phyloP scores from a whole-genome alignment of 2,888 invertebrate species.

The Agrypnus murinus region DNA sequence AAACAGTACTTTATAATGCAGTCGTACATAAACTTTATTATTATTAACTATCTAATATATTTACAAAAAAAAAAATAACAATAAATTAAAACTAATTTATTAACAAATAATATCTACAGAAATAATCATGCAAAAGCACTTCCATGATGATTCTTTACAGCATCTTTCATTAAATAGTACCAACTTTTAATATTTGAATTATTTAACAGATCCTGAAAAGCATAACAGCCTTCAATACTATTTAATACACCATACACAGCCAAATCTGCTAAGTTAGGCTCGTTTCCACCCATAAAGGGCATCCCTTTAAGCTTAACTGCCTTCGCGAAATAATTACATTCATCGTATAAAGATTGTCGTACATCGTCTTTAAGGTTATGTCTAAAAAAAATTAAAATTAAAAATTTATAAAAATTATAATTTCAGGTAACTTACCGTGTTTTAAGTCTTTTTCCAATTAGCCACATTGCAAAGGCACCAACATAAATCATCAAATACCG shows the following conservation, averaged over 20 bases:
- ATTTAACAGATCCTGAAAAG: slow-evolving; percentile 86
- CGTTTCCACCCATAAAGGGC: slow-evolving; percentile 88
- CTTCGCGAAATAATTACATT: slow-evolving; percentile 86
- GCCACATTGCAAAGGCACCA: slow-evolving; percentile 95
- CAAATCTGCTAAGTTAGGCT: slow-evolving; percentile 94
- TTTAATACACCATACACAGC: slow-evolving; percentile 92
- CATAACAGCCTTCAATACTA: slow-evolving; percentile 94
- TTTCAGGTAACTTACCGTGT: slow-evolving; percentile 74
- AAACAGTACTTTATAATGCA: too few relatives aligned
- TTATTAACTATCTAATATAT: too few relatives aligned
- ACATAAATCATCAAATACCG: slow-evolving; percentile 90
- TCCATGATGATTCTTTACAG: slow-evolving; percentile 77
- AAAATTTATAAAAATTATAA: background rate
- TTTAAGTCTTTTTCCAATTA: slow-evolving; percentile 91
- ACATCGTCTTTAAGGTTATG: slow-evolving; percentile 92
- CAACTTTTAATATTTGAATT: slow-evolving; percentile 85
- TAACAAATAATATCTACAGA: slow-evolving; percentile 1
- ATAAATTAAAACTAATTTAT: too few relatives aligned
- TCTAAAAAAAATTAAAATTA: slow-evolving; percentile 70
- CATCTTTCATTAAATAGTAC: slow-evolving; percentile 84
- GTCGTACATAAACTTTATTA: too few relatives aligned
- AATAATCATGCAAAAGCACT: slow-evolving; percentile 60
- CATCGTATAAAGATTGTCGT: slow-evolving; percentile 91
- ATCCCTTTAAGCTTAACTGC: slow-evolving; percentile 81
- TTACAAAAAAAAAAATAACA: too few relatives aligned